These are phyloP conservation scores for Drosophila hydei DNA, from an alignment of 1,140 invertebrate species.

Conservation along the genomic window DNA sequence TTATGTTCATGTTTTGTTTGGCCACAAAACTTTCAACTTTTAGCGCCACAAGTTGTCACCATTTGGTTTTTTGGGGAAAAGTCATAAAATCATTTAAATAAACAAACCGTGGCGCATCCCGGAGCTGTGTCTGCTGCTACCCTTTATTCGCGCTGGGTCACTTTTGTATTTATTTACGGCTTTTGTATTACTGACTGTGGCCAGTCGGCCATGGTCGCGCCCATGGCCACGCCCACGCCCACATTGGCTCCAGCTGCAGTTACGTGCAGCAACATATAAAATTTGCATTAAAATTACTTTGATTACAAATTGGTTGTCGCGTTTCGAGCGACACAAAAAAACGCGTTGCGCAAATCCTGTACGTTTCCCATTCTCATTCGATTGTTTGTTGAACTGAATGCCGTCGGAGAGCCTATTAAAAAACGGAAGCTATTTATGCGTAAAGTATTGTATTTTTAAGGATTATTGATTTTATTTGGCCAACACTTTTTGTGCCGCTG, in stretches of 20 bases:
- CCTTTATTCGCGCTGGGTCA: constrained; percentile 16
- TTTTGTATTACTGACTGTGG: constrained; percentile 47
- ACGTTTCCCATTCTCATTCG: constrained; percentile 19
- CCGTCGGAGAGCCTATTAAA: constrained; percentile 42
- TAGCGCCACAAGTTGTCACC: constrained; percentile 75
- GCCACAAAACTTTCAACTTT: constrained; percentile 74
- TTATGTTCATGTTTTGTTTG: constrained; percentile 57
- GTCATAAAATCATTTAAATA: constrained; percentile 78
- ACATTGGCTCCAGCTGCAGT: constrained; percentile 33
- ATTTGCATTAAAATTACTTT: constrained; percentile 82
- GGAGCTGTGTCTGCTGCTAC: constrained; percentile 3
- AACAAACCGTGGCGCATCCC: constrained; percentile 46
- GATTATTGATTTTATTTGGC: constrained; percentile 73
- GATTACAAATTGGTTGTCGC: constrained; percentile 75
- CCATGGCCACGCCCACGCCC: constrained; percentile 21
- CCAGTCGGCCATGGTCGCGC: constrained; percentile 12
- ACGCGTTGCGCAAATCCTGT: constrained; percentile 45
- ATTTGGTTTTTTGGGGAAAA: constrained; percentile 67
- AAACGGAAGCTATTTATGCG: constrained; percentile 57
- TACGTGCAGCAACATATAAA: constrained; percentile 74
- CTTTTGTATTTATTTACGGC: constrained; percentile 60
- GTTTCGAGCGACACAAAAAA: constrained; percentile 29
- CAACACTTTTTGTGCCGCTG: constrained; percentile 38
- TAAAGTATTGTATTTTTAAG: constrained; percentile 75
- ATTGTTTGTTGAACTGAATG: constrained; percentile 9